Evolutionary conservation across 1,140 invertebrate genomes (phyloP).

Genomic region (Lasaia peninsularis): DNA sequence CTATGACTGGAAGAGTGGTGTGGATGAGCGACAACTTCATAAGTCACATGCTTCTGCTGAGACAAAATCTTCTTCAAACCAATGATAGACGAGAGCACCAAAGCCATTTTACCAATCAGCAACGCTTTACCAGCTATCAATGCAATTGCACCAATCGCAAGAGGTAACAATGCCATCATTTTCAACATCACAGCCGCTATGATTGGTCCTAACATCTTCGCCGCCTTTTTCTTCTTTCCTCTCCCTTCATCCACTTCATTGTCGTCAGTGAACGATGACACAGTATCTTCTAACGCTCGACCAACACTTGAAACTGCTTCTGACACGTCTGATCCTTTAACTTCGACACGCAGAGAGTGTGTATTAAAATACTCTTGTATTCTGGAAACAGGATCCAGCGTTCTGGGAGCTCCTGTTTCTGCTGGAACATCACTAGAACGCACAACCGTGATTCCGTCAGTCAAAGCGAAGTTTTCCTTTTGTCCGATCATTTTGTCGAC

Average conservation of each 20-base stretch:
- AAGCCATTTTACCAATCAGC: constrained; percentile 88
- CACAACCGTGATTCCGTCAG: constrained; percentile 89
- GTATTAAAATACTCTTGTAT: constrained; percentile 86
- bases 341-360: constrained; percentile 89
- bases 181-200: constrained; percentile 86
- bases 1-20: constrained; percentile 84
- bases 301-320: constrained; percentile 87
- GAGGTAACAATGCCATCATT: constrained; percentile 85
- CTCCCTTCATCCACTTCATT: constrained; percentile 81
- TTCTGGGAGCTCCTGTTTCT: constrained; percentile 85
- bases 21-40: constrained; percentile 90
- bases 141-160: constrained; percentile 87
- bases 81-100: constrained; percentile 88
- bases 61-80: constrained; percentile 87
- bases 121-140: constrained; percentile 90
- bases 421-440: constrained; percentile 80
- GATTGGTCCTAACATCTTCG: constrained; percentile 87
- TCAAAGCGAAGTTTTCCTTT: constrained; percentile 86
- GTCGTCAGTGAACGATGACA: constrained; percentile 80
- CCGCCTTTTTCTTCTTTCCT: constrained; percentile 89
- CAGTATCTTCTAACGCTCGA: constrained; percentile 84
- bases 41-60: constrained; percentile 88
- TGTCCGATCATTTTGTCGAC: constrained; percentile 88
- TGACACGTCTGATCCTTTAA: constrained; percentile 89
- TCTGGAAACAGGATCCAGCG: constrained; percentile 82